phyloP scores from a whole-genome alignment of 1,140 invertebrate species.

The Drosophila arawakana region DNA sequence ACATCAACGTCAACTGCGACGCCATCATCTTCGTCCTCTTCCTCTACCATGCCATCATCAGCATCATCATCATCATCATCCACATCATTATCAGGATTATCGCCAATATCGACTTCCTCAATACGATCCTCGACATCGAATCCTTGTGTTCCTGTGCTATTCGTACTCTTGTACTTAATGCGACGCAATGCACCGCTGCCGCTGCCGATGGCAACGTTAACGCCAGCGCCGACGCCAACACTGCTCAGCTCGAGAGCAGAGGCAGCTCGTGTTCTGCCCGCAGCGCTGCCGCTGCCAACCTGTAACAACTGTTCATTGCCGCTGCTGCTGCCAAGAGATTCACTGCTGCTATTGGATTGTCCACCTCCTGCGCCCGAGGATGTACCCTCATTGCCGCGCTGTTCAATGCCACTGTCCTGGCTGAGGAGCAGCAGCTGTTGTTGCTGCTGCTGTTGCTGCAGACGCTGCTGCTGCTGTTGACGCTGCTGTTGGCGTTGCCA shows the following conservation, averaged over 20 bases:
- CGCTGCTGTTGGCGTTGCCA: slow-evolving; percentile 64
- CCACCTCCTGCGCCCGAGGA: slow-evolving; percentile 24
- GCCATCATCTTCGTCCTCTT: slow-evolving; percentile 60
- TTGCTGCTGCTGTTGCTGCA: slow-evolving; percentile 50
- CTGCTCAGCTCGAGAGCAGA: slow-evolving; percentile 68
- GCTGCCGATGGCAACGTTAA: slow-evolving; percentile 17
- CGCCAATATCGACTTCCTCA: slow-evolving; percentile 78
- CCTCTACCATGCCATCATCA: slow-evolving; percentile 9
- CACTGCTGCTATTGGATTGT: slow-evolving; percentile 68
- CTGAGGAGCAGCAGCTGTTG: slow-evolving; percentile 68
- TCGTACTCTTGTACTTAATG: slow-evolving; percentile 77
- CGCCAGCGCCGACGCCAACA: slow-evolving; percentile 21
- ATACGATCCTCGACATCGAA: slow-evolving; percentile 80
- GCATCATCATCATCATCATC: slow-evolving; percentile 41
- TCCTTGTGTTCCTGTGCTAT: slow-evolving; percentile 73
- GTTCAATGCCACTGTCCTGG: slow-evolving; percentile 81
- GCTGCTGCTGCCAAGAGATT: slow-evolving; percentile 66
- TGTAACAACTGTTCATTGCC: slow-evolving; percentile 7
- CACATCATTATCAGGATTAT: slow-evolving; percentile 46
- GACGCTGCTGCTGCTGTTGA: slow-evolving; percentile 44
- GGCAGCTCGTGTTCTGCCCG: slow-evolving; percentile 57
- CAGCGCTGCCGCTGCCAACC: background rate
- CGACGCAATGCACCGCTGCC: slow-evolving; percentile 55
- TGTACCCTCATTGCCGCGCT: slow-evolving; percentile 38
- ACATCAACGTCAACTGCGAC: slow-evolving; percentile 54